These are phyloP conservation scores for Ennomos quercinarius DNA, from an alignment of 2,888 invertebrate genomes.

Conservation along the genomic window DNA sequence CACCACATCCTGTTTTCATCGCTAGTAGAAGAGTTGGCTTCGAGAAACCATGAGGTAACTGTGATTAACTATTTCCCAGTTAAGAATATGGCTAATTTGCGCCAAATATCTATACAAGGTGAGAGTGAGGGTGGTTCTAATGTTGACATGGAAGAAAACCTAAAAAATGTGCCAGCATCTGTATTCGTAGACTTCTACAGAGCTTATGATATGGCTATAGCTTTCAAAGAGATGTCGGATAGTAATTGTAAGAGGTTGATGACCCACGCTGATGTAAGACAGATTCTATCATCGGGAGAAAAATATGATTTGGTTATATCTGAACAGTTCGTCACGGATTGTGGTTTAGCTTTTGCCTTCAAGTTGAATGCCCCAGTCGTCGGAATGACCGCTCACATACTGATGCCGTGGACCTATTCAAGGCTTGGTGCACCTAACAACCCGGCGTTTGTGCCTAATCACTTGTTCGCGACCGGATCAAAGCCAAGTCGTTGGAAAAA, in stretches of 20 bases:
- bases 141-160: conserved; percentile 36
- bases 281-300: conserved; percentile 47
- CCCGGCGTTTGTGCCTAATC: conserved; percentile 83
- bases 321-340: conserved; percentile 85
- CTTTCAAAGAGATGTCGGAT: conserved; percentile 43
- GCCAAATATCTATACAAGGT: conserved; percentile 55
- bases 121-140: conserved; percentile 31
- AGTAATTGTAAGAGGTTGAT: conserved; percentile 48
- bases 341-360: conserved; percentile 82
- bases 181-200: conserved; percentile 36
- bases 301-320: conserved; percentile 83
- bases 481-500: conserved; percentile 72
- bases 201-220: conserved; percentile 37
- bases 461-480: conserved; percentile 72
- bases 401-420: conserved; percentile 84
- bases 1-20: conserved; percentile 54
- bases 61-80: conserved; percentile 63
- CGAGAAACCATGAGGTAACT: conserved; percentile 58
- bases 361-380: conserved; percentile 80
- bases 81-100: conserved; percentile 59
- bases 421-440: conserved; percentile 84
- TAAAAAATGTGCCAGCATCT: conserved; percentile 30
- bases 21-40: conserved; percentile 53
- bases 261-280: conserved; percentile 42
- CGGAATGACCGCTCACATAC: conserved; percentile 78